Conservation (phyloP, 2,113 vertebrate species). For the Cynopterus brachyotis region DNA sequence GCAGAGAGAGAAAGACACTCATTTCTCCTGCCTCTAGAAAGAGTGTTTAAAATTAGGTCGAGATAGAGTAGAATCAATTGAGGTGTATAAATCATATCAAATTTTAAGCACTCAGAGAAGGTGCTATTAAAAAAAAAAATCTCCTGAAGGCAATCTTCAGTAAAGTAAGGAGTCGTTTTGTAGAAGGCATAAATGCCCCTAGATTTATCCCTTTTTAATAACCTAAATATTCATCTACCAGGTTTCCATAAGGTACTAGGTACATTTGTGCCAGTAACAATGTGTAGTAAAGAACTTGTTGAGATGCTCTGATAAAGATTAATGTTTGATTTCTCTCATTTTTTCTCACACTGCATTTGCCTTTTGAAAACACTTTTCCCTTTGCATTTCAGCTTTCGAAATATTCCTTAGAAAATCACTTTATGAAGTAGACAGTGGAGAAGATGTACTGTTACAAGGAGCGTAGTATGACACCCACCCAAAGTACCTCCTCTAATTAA, state of each 20-base stretch:
- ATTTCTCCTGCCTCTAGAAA: background rate
- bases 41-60: constrained; percentile 24
- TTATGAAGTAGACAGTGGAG: background rate
- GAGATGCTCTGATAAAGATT: constrained; percentile 20
- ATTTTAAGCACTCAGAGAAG: constrained; percentile 47
- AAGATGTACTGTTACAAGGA: background rate
- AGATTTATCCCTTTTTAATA: constrained; percentile 30
- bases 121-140: background rate
- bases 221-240: background rate
- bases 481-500: background rate
- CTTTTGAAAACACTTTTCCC: constrained; percentile 51
- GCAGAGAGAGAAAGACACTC: background rate
- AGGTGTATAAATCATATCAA: constrained; percentile 41
- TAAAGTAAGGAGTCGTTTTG: constrained; percentile 46
- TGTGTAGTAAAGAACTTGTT: background rate
- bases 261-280: constrained; percentile 41
- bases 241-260: constrained; percentile 30
- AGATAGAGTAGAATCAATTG: constrained; percentile 46
- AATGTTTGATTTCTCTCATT: constrained; percentile 52
- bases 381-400: constrained; percentile 44
- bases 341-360: constrained; percentile 30
- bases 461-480: background rate
- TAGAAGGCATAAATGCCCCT: constrained; percentile 25
- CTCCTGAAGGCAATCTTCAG: constrained; percentile 52
- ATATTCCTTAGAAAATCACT: constrained; percentile 32